Conservation (phyloP, 2,888 invertebrate species). For the Tridacna crocea region DNA sequence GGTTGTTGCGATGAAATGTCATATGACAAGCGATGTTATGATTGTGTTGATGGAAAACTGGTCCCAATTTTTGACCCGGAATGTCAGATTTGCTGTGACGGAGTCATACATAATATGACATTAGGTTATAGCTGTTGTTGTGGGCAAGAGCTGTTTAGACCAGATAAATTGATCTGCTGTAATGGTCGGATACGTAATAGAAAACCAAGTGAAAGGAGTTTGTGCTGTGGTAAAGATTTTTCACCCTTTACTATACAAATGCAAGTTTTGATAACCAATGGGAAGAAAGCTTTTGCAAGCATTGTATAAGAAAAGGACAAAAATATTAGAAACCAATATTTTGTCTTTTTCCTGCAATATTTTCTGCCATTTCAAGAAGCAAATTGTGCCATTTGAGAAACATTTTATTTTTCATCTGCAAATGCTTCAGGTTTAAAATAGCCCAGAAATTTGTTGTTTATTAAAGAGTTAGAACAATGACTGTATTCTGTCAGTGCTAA, state of each 20-base stretch:
- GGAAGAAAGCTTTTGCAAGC: no score
- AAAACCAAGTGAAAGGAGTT: conserved; percentile 11
- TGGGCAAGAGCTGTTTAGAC: conserved; percentile 48
- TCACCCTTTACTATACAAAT: background rate
- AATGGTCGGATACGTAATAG: conserved; percentile 32
- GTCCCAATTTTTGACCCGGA: conserved; percentile 40
- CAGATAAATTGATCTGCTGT: conserved; percentile 42
- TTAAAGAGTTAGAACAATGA: no score
- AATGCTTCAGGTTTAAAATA: no score
- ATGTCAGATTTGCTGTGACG: conserved; percentile 54
- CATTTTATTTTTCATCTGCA: no score
- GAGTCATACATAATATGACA: conserved; percentile 42
- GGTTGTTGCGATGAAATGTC: conserved; percentile 44
- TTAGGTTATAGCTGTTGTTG: conserved; percentile 45
- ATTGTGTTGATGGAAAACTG: conserved; percentile 26
- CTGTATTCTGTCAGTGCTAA: no score
- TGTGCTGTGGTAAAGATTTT: conserved; percentile 38
- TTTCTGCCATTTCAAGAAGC: no score
- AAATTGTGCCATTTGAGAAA: no score
- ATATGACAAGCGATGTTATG: conserved; percentile 44
- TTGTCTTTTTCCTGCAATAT: no score
- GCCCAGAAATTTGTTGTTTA: no score
- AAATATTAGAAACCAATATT: no score
- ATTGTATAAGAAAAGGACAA: no score
- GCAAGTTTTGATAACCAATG: no score